A percentile compares a stretch with the other conserved stretches of the same genome.
Evolutionary conservation across 2,797 vertebrate species (phyloP).

Genomic region (Sciaenops ocellatus): DNA sequence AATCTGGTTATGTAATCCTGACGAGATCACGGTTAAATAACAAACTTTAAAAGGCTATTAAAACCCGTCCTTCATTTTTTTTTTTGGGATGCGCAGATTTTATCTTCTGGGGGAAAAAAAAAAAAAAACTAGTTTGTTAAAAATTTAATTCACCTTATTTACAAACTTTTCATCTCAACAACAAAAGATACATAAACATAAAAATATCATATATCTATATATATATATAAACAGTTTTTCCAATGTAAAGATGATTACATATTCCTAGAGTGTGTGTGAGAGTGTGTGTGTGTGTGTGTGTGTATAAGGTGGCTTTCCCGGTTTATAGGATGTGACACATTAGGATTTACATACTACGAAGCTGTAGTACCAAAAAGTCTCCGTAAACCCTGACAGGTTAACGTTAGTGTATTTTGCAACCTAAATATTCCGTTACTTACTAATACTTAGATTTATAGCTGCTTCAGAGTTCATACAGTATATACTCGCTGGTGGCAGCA

Average conservation of each 20-base stretch:
- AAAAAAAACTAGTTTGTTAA: background rate
- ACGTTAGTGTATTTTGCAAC: background rate
- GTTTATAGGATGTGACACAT: background rate
- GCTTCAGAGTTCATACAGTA: slow-evolving; percentile 24
- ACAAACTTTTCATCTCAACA: slow-evolving; percentile 10
- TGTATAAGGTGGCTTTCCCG: too few species aligned
- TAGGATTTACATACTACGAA: background rate
- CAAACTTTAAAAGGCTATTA: background rate
- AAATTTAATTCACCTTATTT: slow-evolving; percentile 19
- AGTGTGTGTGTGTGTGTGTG: too few species aligned
- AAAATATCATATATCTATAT: slow-evolving; percentile 4
- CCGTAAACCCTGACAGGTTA: slow-evolving; percentile 7
- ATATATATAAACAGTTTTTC: background rate
- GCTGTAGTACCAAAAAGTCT: background rate
- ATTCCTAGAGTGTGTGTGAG: background rate
- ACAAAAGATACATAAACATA: background rate
- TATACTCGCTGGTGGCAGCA: slow-evolving; percentile 47
- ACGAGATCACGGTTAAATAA: background rate
- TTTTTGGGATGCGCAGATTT: background rate
- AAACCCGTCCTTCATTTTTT: background rate
- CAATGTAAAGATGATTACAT: background rate
- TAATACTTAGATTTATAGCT: slow-evolving; percentile 41
- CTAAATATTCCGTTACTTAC: background rate
- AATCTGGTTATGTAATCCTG: background rate
- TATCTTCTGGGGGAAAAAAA: background rate